Base-by-base conservation (phyloP, 2,888 invertebrate genomes). In the Troilus luridus region DNA sequence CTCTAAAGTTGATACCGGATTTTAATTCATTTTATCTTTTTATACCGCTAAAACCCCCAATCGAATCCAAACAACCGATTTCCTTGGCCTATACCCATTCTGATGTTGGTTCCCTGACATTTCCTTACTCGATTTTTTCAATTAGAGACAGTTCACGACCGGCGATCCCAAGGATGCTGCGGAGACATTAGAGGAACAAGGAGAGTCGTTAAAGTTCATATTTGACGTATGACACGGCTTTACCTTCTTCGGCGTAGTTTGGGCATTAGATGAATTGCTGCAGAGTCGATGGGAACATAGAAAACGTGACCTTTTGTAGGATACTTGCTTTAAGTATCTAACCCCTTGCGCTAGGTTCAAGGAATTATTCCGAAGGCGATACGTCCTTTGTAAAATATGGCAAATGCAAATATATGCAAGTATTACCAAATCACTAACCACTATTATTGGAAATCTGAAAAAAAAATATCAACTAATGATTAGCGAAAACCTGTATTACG, bases 101-200 rank as follows among this genome's bases (percentile, higher is more conserved):
- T 54, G 54, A 81, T 81, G 81, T 81, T 54, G 54, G 54, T 41
- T 41, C 81, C 81, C 81, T 81, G 81, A 81, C 81, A 81, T 81
- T 81, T 54, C 81, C 81, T 81, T 54, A 54, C 41, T 21, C 21
- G 54, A 9, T 54, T 81, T 81, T 81, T 81, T 56, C 81, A 81
- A 81, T 81, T 81, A 81, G 21, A 81, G 81, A 21, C 21, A 81
- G 81, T 81, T 54, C 81, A 81, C 81, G 81, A 81, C 21, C 81
- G 54, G 10, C 54, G 19, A 54, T 17, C 21, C 54, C 81, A 81
- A 81, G 81, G 81, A 81, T 81, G 12, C 41, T 54, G 54, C 54
- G 8, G 11, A 81, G 81, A 81, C 81, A 81, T 81, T 81, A 81
- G 54, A 81, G 21, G 19, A 81, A 54, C 54, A 54, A 54, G 81